Percentiles rank a stretch among this genome's conserved stretches.
Evolutionary conservation across 2,888 invertebrate genomes (phyloP).

Genomic region (Agriopis marginaria): DNA sequence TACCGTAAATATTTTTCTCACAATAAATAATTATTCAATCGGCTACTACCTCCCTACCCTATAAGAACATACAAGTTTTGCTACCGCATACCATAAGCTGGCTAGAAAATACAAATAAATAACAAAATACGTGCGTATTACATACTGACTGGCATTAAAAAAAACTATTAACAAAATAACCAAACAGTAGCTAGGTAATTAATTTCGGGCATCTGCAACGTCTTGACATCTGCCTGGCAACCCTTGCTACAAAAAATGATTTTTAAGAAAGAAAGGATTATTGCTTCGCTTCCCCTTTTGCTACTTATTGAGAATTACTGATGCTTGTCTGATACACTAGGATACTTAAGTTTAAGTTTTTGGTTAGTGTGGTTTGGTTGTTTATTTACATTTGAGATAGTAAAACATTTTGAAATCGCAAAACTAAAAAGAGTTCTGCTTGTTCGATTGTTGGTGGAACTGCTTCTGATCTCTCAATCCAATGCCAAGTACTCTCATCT

Average conservation of each 20-base stretch:
- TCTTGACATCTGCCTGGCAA: conserved; percentile 73
- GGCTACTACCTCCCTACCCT: neutral
- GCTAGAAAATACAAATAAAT: neutral
- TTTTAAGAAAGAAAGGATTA: conserved; percentile 50
- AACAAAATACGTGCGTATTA: conserved; percentile 7
- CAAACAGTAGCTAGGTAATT: conserved; percentile 67
- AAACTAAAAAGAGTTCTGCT: neutral
- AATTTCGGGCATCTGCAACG: conserved; percentile 69
- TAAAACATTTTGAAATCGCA: neutral
- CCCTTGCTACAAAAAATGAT: conserved; percentile 53
- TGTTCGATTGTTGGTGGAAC: neutral
- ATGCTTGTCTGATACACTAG: conserved; percentile 37
- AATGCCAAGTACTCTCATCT: too few relatives aligned
- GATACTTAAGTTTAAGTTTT: conserved; percentile 33
- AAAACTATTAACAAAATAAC: conserved; percentile 16
- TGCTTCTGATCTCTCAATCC: neutral
- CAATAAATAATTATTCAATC: conserved; percentile 3
- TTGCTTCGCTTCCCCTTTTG: conserved; percentile 35
- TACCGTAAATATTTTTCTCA: conserved; percentile 17
- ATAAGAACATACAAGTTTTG: conserved; percentile 11
- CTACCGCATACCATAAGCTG: conserved; percentile 19
- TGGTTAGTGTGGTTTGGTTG: conserved; percentile 46
- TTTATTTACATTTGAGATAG: conserved; percentile 40
- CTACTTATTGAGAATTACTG: conserved; percentile 37
- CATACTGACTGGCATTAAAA: conserved; percentile 6